phyloP scores from a whole-genome alignment of 2,113 vertebrate species.

The Bufo gargarizans region DNA sequence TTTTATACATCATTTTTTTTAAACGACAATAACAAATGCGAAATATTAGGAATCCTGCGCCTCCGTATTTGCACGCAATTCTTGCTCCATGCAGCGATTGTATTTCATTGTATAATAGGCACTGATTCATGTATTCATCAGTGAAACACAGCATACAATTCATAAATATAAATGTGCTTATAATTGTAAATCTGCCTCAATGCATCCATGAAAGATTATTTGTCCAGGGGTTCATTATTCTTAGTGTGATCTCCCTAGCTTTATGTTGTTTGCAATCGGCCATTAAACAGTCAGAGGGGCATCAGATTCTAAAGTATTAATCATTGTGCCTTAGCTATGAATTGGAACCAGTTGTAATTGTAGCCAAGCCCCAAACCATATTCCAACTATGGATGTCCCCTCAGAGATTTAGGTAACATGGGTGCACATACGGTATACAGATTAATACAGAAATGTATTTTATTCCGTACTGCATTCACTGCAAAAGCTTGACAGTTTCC shows the following conservation, averaged over 20 bases:
- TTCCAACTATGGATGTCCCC: background rate
- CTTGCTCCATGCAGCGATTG: background rate
- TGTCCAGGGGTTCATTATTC: slow-evolving; percentile 1
- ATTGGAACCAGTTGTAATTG: no score
- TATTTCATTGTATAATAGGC: background rate
- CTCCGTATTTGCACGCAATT: background rate
- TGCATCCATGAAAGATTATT: background rate
- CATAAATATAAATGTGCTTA: background rate
- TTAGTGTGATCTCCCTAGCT: background rate
- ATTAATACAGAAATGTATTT: background rate
- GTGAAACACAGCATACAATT: background rate
- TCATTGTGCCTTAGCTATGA: background rate
- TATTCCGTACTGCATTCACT: background rate
- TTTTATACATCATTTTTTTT: background rate
- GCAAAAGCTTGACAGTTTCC: background rate
- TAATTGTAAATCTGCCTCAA: background rate
- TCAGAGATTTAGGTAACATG: background rate
- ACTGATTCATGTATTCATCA: background rate
- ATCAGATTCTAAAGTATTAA: background rate
- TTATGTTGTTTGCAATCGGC: background rate
- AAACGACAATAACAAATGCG: background rate
- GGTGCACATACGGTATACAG: background rate
- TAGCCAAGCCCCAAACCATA: background rate
- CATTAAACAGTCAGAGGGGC: background rate
- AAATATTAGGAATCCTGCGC: background rate